A percentile compares a stretch with the other conserved stretches of the same genome.
Conservation (phyloP, 2,113 vertebrate species). For the Paralichthys olivaceus region DNA sequence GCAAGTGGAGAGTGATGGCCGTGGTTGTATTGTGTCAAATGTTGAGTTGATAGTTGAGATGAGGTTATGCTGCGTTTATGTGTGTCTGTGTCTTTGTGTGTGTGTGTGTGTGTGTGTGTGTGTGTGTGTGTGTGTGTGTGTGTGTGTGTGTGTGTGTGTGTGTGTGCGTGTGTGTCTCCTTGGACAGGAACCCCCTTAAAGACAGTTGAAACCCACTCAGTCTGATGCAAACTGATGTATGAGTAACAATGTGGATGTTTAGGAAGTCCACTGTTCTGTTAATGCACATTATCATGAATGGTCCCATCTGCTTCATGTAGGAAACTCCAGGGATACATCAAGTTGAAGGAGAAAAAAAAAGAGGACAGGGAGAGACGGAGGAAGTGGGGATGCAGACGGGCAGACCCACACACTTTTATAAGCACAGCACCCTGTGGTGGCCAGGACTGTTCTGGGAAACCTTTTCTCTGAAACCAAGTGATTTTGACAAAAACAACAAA, state of each 20-base stretch:
- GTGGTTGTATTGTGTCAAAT: background rate
- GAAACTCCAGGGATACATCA: conserved; percentile 39
- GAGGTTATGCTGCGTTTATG: background rate
- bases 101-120: background rate
- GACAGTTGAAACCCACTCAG: conserved; percentile 30
- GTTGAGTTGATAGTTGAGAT: background rate
- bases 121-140: too few species aligned
- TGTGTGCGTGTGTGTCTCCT: background rate
- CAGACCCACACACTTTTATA: conserved; percentile 31
- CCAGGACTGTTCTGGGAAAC: conserved; percentile 56
- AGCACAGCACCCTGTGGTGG: conserved; percentile 43
- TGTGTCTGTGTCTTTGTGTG: too few species aligned
- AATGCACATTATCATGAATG: conserved; percentile 36
- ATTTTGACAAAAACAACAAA: conserved; percentile 46
- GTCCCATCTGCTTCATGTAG: conserved; percentile 46
- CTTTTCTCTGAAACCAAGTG: conserved; percentile 20
- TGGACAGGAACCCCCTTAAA: conserved; percentile 6
- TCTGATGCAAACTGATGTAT: conserved; percentile 13
- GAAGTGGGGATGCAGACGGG: conserved; percentile 26
- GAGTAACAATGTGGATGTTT: conserved; percentile 22
- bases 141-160: too few species aligned
- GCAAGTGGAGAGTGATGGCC: background rate
- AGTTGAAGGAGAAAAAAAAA: conserved; percentile 7
- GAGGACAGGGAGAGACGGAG: conserved; percentile 7
- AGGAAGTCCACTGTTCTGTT: conserved; percentile 25